A percentile compares a stretch with the other conserved stretches of the same genome.
These are phyloP conservation scores for Phoenicopterus ruber DNA, from an alignment of 2,113 vertebrate species.

Conservation along the genomic window DNA sequence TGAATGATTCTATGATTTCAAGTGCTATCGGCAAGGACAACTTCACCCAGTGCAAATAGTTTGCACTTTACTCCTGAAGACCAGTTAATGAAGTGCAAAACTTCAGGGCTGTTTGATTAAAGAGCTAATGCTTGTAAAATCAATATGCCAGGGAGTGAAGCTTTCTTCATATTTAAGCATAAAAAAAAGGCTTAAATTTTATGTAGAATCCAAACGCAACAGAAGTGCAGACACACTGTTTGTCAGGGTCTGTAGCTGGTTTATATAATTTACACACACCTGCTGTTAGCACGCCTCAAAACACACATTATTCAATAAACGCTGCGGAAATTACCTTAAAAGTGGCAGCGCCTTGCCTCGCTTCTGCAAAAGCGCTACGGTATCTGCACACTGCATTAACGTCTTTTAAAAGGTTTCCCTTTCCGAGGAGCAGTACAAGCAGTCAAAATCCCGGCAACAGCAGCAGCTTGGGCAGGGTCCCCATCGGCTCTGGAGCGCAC, in stretches of 20 bases:
- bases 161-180: not conserved
- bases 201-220: not conserved
- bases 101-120: constrained; percentile 41
- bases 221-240: not conserved
- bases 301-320: not conserved
- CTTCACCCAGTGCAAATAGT: not conserved
- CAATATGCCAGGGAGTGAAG: not conserved
- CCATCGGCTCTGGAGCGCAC: not conserved
- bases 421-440: not conserved
- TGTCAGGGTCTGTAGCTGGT: not conserved
- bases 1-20: not conserved
- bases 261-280: not conserved
- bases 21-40: not conserved
- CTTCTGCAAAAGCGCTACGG: not conserved
- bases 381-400: fast-evolving
- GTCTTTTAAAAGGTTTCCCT: not conserved
- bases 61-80: not conserved
- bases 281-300: not conserved
- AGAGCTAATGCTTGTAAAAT: not conserved
- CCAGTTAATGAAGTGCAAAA: constrained; percentile 42
- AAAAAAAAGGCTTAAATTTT: not conserved
- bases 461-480: not conserved
- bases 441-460: not conserved
- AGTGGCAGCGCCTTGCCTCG: not conserved
- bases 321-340: not conserved